Conservation (phyloP, 2,113 vertebrate species). For the Collichthys lucidus region DNA sequence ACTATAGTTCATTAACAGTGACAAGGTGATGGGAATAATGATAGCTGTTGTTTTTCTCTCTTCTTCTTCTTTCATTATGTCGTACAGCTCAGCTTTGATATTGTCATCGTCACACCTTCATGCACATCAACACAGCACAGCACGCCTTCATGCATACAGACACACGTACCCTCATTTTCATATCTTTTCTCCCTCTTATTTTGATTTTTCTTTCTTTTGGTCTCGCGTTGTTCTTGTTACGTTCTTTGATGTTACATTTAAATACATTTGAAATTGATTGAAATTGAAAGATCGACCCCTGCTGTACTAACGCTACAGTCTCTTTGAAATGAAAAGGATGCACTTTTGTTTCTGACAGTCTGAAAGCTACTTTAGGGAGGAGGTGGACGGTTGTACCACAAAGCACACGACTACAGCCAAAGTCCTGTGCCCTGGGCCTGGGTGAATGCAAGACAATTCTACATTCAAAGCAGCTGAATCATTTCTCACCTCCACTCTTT, state of each 20-base stretch:
- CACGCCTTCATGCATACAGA: not conserved
- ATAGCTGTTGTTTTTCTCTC: not conserved
- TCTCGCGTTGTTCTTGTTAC: not conserved
- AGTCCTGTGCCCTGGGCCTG: too few relatives aligned
- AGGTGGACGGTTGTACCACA: not conserved
- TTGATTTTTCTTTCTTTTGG: not conserved
- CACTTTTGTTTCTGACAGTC: not conserved
- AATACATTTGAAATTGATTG: not conserved
- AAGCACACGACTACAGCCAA: not conserved
- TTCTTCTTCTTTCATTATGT: not conserved
- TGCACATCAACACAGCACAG: not conserved
- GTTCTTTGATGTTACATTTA: not conserved
- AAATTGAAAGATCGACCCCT: not conserved
- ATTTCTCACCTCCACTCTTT: slow-evolving; percentile 5
- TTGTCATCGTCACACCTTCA: not conserved
- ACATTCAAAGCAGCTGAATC: not conserved
- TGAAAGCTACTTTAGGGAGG: not conserved
- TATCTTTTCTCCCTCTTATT: not conserved
- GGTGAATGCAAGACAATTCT: not conserved
- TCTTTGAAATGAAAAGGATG: not conserved
- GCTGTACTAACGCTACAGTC: not conserved
- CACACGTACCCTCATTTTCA: not conserved
- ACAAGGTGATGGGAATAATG: not conserved
- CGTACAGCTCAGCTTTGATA: not conserved
- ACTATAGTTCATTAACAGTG: not conserved